Conservation (phyloP, 2,797 vertebrate species). For the Dendrocincla tyrannina region DNA sequence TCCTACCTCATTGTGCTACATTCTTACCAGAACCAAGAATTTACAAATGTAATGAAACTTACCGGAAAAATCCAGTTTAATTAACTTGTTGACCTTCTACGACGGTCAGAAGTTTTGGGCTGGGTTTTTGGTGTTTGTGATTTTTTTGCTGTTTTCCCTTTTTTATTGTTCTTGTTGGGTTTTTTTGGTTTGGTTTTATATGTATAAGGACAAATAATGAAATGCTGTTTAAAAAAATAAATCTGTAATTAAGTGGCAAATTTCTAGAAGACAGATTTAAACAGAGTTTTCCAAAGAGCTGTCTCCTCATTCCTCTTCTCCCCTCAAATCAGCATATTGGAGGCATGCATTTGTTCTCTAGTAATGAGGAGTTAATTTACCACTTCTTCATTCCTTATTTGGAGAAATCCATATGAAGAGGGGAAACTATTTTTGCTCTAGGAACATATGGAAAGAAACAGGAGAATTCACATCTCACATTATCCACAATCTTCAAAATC, state of each 20-base stretch:
- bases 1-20: background rate
- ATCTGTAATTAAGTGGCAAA: slow-evolving; percentile 32
- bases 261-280: slow-evolving; percentile 45
- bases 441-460: slow-evolving; percentile 63
- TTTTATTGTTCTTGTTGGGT: background rate
- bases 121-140: background rate
- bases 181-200: background rate
- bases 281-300: slow-evolving; percentile 49
- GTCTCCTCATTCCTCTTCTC: slow-evolving; percentile 17
- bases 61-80: background rate
- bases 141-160: background rate
- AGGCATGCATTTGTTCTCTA: slow-evolving; percentile 46
- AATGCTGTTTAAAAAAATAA: background rate
- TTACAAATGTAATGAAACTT: background rate
- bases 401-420: slow-evolving; percentile 56
- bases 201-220: background rate
- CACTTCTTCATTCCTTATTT: slow-evolving; percentile 51
- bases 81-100: background rate
- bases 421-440: slow-evolving; percentile 59
- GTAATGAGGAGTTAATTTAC: slow-evolving; percentile 70
- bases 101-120: background rate
- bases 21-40: background rate
- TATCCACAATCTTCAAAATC: background rate
- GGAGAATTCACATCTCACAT: slow-evolving; percentile 17
- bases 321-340: slow-evolving; percentile 40